Evolutionary conservation across 2,797 vertebrate species (phyloP).

Genomic region (Scomberomorus guttatus): DNA sequence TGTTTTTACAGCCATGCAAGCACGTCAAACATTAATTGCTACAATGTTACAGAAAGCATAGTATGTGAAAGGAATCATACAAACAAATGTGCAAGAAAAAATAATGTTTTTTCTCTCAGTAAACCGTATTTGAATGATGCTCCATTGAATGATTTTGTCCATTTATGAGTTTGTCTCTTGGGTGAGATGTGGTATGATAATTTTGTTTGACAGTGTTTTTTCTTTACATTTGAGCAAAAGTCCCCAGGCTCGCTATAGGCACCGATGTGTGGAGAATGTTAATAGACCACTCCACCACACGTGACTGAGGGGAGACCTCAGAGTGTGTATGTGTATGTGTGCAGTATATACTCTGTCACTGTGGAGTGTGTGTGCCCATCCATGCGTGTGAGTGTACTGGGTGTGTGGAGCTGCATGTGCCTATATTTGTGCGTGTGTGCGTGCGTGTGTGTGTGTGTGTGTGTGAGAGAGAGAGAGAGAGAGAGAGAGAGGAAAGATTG

Average conservation of each 20-base stretch:
- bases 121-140: not conserved
- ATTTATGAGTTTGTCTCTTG: constrained; percentile 28
- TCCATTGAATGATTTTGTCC: constrained; percentile 12
- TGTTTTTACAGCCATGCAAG: not conserved
- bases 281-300: constrained; percentile 50
- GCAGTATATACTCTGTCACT: constrained; percentile 11
- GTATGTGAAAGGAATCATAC: not conserved
- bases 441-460: not conserved
- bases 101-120: not conserved
- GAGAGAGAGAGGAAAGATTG: constrained; percentile 8
- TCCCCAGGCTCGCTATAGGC: constrained; percentile 46
- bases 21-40: constrained; percentile 8
- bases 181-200: constrained; percentile 11
- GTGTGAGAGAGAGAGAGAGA: not conserved
- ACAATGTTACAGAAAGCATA: not conserved
- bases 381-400: constrained; percentile 33
- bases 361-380: constrained; percentile 20
- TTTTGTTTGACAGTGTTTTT: constrained; percentile 64
- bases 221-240: constrained; percentile 52
- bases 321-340: constrained; percentile 24
- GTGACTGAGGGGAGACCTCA: constrained; percentile 52
- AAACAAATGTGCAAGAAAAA: no score
- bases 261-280: constrained; percentile 52
- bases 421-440: not conserved
- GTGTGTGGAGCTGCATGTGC: constrained; percentile 26